Conservation (phyloP, 1,140 invertebrate genomes). For the Euura lappo region DNA sequence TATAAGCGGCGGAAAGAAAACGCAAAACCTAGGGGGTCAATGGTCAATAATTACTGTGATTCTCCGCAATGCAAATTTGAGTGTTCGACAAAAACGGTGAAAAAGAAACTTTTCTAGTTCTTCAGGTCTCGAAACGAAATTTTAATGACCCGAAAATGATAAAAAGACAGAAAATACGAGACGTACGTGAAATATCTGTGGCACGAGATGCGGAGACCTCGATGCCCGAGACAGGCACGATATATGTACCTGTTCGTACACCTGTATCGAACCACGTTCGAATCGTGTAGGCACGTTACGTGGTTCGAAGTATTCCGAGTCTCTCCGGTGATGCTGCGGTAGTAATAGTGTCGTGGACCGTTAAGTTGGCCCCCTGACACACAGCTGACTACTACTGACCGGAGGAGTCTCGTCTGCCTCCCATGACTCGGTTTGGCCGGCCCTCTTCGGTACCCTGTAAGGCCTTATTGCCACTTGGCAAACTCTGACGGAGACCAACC, state of each 20-base stretch:
- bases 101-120: too few species aligned
- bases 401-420: neutral
- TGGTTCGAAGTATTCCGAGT: neutral
- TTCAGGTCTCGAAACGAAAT: too few species aligned
- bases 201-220: neutral
- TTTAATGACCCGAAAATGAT: too few species aligned
- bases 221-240: neutral
- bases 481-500: neutral
- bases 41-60: too few species aligned
- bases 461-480: too few species aligned
- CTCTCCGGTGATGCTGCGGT: neutral
- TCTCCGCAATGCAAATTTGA: too few species aligned
- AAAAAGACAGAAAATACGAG: neutral
- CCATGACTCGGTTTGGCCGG: neutral
- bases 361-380: slow-evolving; percentile 57
- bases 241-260: neutral
- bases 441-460: neutral
- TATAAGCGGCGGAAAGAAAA: too few species aligned
- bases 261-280: neutral
- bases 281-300: slow-evolving; percentile 2
- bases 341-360: slow-evolving; percentile 36
- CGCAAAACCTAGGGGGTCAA: too few species aligned
- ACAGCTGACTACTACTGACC: slow-evolving; percentile 35
- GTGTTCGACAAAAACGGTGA: too few species aligned
- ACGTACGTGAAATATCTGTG: neutral